Evolutionary conservation across 92 coral and sea anemone genomes (phyloP).

Genomic region (Paragorgia papillata): DNA sequence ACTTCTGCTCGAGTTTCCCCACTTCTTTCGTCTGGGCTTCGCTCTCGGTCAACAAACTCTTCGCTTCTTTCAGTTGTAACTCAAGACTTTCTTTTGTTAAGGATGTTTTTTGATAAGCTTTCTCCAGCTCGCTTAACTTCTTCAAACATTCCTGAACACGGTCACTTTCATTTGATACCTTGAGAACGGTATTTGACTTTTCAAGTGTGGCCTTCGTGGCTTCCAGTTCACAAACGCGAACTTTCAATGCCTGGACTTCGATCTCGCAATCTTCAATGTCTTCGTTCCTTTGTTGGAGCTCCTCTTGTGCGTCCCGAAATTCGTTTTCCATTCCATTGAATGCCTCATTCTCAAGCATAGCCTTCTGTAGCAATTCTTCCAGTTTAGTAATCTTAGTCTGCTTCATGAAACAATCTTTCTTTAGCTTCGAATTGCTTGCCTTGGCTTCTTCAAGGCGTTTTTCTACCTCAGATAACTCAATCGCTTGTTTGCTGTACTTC

Average conservation of each 20-base stretch:
- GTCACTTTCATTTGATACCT: slow-evolving; percentile 6
- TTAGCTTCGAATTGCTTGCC: not conserved
- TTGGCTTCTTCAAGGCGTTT: slow-evolving; percentile 26
- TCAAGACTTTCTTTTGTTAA: not conserved
- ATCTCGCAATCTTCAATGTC: slow-evolving; percentile 17
- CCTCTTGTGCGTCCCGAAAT: not conserved
- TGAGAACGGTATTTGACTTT: slow-evolving; percentile 4
- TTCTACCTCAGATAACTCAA: slow-evolving; percentile 35
- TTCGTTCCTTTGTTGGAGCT: not conserved
- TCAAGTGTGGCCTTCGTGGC: slow-evolving; percentile 4
- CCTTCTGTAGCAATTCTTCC: slow-evolving; percentile 18
- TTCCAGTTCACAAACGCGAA: slow-evolving; percentile 17
- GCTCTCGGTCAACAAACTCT: not conserved
- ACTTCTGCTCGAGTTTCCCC: not conserved
- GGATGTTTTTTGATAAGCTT: not conserved
- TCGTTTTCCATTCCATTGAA: slow-evolving; percentile 1
- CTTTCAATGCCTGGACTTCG: slow-evolving; percentile 18
- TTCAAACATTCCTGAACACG: slow-evolving; percentile 5
- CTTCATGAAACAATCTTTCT: slow-evolving; percentile 23
- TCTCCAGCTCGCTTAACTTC: slow-evolving; percentile 11
- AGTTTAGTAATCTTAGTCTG: slow-evolving; percentile 16
- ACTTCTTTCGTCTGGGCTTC: slow-evolving; percentile 9
- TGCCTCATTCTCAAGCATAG: slow-evolving; percentile 8
- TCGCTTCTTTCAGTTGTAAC: slow-evolving; percentile 7
- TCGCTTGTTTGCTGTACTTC: slow-evolving; percentile 22